Evolutionary conservation across 2,797 vertebrate genomes (phyloP), one percentile per base, ranked within the genome.

Genomic region (Taenioides sp.): DNA sequence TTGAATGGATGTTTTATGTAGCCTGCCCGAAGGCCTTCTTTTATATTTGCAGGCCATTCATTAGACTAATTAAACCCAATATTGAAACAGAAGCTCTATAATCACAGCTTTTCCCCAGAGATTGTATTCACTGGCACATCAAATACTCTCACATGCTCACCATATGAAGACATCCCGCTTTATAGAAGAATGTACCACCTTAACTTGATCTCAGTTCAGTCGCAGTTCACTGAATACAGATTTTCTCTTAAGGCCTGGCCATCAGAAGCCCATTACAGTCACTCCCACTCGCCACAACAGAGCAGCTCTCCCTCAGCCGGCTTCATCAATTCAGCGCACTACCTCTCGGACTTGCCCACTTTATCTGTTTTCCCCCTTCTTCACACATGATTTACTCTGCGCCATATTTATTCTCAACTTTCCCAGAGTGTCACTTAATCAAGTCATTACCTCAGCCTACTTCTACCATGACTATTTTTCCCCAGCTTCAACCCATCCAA

Each of bases 381-480:
- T 87, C 80, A 86, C 87, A 82, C 82, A 83, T 86, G 83, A 88
- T 86, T 88, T 85, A 80, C 81, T 18, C 79, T 72, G 61, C 76
- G 66, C 77, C 77, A 71, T 88, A 90, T 90, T 90, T 88, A 83
- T 91, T 88, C 85, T 78, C 82, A 84, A 77, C 76, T 83, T 70
- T 81, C 40, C 80, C 80, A 82, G 88, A 84, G 72, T 63, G 79
- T 81, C 80, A 78, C 83, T 92, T 90, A 81, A 90, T 92, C 89
- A 91, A 87, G 81, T 84, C 60, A 88, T 91, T 86, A 69, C 74
- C 67, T 78, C 71, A 54, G 67, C 78, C 74, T 75, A 71, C 76
- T 83, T 81, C 60, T 37, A 20, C 25, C 20, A 58, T 79, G 72
- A 59, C 23, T 28, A 59, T 66, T 78, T 69, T 69, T 77, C 37